Percentiles rank a stretch among this genome's conserved stretches.
Evolutionary conservation across 1,140 invertebrate species (phyloP).

Genomic region (Carposina sasakii): DNA sequence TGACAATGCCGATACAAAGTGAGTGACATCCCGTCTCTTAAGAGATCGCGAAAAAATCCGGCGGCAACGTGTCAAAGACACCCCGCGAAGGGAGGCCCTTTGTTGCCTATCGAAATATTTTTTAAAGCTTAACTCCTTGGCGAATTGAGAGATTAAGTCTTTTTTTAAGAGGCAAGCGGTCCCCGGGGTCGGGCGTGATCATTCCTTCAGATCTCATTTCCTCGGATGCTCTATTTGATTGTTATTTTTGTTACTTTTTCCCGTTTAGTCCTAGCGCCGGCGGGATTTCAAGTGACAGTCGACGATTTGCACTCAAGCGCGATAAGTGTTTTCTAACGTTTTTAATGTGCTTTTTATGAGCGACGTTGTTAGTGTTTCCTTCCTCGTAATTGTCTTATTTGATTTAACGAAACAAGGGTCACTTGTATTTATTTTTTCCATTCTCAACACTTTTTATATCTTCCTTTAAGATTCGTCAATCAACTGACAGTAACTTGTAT

Average conservation of each 20-base stretch:
- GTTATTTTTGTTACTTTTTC: constrained; percentile 70
- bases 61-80: constrained; percentile 68
- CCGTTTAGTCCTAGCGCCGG: constrained; percentile 47
- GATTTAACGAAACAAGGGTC: constrained; percentile 8
- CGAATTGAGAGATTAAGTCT: constrained; percentile 72
- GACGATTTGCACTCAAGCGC: constrained; percentile 66
- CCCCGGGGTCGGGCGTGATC: constrained; percentile 64
- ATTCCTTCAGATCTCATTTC: constrained; percentile 70
- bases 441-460: no score
- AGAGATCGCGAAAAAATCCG: constrained; percentile 67
- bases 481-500: no score
- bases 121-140: constrained; percentile 71
- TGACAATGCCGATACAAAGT: constrained; percentile 68
- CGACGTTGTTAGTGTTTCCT: constrained; percentile 54
- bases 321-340: constrained; percentile 68
- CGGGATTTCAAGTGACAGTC: constrained; percentile 67
- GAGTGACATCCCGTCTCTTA: constrained; percentile 63
- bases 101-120: constrained; percentile 69
- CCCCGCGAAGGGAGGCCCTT: constrained; percentile 51
- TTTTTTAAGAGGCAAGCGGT: constrained; percentile 66
- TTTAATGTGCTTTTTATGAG: constrained; percentile 65
- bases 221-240: constrained; percentile 69
- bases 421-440: no score
- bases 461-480: no score
- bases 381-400: constrained; percentile 25